A percentile compares a stretch with the other conserved stretches of the same genome.
Conservation (phyloP, 2,797 vertebrate genomes). For the Valencia hispanica region DNA sequence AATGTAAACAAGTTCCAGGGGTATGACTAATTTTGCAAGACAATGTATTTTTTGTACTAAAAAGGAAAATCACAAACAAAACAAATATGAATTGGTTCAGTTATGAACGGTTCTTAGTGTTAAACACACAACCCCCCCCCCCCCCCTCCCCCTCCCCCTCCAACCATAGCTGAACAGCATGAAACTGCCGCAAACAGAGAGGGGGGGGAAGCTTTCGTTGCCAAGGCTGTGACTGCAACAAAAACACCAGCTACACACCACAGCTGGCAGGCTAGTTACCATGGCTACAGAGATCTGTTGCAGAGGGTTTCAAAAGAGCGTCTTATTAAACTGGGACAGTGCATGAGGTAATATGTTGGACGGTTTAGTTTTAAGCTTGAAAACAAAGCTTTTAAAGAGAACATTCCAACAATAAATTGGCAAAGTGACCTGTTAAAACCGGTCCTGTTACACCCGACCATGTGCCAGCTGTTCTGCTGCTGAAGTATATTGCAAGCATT, state of each 20-base stretch:
- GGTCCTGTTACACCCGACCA: constrained; percentile 64
- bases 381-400: constrained; percentile 34
- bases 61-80: too few relatives aligned
- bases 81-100: too few relatives aligned
- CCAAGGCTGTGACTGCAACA: constrained; percentile 17
- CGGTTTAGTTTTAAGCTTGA: constrained; percentile 7
- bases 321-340: constrained; percentile 10
- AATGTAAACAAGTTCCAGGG: too few relatives aligned
- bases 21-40: too few relatives aligned
- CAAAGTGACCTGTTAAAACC: constrained; percentile 23
- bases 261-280: constrained; percentile 35
- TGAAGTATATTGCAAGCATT: constrained; percentile 3
- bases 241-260: constrained; percentile 38
- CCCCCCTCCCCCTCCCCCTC: too few relatives aligned
- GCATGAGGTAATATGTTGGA: constrained; percentile 4
- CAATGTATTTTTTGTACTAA: too few relatives aligned
- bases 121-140: too few relatives aligned
- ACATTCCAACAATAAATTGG: constrained; percentile 47
- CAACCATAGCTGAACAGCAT: neutral
- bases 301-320: constrained; percentile 16
- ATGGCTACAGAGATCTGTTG: constrained; percentile 38
- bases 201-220: constrained; percentile 12
- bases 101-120: too few relatives aligned
- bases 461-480: neutral
- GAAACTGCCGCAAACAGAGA: neutral